phyloP scores from a whole-genome alignment of 2,113 vertebrate genomes.

The Phrynocephalus versicolor region DNA sequence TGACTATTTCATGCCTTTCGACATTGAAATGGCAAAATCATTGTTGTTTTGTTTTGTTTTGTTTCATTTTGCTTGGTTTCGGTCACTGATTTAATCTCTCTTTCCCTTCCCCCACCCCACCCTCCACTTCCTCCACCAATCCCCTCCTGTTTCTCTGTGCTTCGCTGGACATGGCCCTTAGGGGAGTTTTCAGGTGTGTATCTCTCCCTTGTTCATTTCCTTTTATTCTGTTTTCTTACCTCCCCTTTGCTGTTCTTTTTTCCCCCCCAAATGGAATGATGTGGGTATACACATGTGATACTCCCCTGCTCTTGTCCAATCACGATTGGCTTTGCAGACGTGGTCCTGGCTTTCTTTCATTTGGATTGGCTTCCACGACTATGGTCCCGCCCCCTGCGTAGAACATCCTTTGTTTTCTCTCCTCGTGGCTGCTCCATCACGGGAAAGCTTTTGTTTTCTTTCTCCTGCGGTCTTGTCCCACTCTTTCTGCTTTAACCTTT shows the following conservation, averaged over 20 bases:
- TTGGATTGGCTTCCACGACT: constrained; percentile 41
- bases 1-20: constrained; percentile 67
- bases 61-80: constrained; percentile 72
- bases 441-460: constrained; percentile 15
- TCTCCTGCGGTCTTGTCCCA: constrained; percentile 38
- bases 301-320: constrained; percentile 68
- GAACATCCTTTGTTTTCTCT: constrained; percentile 13
- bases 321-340: constrained; percentile 58
- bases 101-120: constrained; percentile 72
- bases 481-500: background rate
- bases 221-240: background rate
- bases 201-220: constrained; percentile 74
- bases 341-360: constrained; percentile 28
- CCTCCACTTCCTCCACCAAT: constrained; percentile 65
- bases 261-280: constrained; percentile 10
- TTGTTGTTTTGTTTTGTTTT: constrained; percentile 55
- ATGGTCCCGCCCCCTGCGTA: constrained; percentile 7
- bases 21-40: constrained; percentile 70
- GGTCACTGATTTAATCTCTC: constrained; percentile 85
- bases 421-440: constrained; percentile 35
- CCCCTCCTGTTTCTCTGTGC: constrained; percentile 76
- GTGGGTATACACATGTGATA: constrained; percentile 66
- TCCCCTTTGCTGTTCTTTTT: background rate
- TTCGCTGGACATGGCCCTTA: constrained; percentile 87
- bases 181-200: constrained; percentile 99